phyloP scores from a whole-genome alignment of 2,113 vertebrate genomes.

The Uria aalge region DNA sequence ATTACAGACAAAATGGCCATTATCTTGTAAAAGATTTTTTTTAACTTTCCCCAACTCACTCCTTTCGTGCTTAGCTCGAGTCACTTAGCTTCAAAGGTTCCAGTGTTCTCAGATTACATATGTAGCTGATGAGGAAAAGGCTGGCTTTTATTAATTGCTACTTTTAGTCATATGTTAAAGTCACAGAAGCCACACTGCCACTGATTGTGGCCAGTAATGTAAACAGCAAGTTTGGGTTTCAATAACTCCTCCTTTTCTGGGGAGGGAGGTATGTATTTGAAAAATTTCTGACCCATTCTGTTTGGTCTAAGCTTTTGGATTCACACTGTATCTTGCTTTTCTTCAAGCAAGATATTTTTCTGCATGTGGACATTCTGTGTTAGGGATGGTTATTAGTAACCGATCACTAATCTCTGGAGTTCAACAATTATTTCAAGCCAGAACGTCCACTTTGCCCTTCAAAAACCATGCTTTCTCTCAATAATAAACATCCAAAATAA shows the following conservation, averaged over 20 bases:
- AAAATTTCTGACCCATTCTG: neutral
- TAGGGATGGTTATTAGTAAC: neutral
- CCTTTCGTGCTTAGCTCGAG: neutral
- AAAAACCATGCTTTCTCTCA: constrained; percentile 15
- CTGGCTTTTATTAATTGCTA: neutral
- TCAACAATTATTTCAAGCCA: neutral
- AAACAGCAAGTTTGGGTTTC: neutral
- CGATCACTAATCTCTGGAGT: neutral
- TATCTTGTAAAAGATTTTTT: neutral
- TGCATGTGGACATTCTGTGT: neutral
- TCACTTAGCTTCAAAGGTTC: neutral
- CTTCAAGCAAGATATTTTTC: neutral
- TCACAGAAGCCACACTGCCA: neutral
- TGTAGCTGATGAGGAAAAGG: neutral
- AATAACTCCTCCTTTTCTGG: neutral
- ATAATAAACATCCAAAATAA: constrained; percentile 58
- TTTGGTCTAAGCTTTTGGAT: neutral
- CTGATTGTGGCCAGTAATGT: neutral
- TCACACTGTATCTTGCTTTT: neutral
- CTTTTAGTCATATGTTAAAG: neutral
- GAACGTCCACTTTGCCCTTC: constrained; percentile 17
- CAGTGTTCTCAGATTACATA: neutral
- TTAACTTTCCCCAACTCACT: neutral
- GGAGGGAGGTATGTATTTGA: fast-evolving
- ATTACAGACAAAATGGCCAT: neutral